Percentiles rank a stretch among this genome's conserved stretches.
phyloP scores from a whole-genome alignment of 2,113 vertebrate genomes.

The Porphyrio hochstetteri region DNA sequence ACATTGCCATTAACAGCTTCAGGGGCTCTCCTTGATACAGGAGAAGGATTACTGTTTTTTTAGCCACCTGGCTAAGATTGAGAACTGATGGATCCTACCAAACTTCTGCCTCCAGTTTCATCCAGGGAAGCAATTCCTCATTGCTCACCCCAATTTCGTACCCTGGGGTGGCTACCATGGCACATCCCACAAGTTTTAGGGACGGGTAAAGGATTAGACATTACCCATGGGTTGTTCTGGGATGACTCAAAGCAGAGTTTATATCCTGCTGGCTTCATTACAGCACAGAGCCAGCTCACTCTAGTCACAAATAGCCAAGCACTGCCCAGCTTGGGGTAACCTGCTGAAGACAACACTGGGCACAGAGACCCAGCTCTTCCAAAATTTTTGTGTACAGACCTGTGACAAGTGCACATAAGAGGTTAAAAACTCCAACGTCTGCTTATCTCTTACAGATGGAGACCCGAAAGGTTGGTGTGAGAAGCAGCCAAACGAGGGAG shows the following conservation, averaged over 20 bases:
- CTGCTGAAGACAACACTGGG: not conserved
- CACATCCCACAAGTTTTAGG: not conserved
- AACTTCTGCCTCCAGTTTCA: not conserved
- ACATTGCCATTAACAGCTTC: not conserved
- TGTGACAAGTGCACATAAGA: no score
- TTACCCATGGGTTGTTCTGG: not conserved
- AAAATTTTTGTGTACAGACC: not conserved
- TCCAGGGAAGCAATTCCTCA: not conserved
- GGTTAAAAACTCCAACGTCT: no score
- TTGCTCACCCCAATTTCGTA: not conserved
- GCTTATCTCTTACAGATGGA: no score
- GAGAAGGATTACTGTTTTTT: not conserved
- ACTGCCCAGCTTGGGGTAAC: accelerated
- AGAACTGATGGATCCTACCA: not conserved
- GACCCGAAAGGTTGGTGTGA: no score
- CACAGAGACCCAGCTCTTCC: not conserved
- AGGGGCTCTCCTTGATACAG: not conserved
- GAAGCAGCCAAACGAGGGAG: no score
- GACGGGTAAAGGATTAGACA: accelerated
- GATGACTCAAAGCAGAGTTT: not conserved
- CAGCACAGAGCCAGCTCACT: not conserved
- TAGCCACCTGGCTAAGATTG: not conserved
- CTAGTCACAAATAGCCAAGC: not conserved
- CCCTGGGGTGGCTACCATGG: no score
- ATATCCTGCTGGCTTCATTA: accelerated